Conservation (phyloP, 2,113 vertebrate genomes). For the Hystrix brachyura region DNA sequence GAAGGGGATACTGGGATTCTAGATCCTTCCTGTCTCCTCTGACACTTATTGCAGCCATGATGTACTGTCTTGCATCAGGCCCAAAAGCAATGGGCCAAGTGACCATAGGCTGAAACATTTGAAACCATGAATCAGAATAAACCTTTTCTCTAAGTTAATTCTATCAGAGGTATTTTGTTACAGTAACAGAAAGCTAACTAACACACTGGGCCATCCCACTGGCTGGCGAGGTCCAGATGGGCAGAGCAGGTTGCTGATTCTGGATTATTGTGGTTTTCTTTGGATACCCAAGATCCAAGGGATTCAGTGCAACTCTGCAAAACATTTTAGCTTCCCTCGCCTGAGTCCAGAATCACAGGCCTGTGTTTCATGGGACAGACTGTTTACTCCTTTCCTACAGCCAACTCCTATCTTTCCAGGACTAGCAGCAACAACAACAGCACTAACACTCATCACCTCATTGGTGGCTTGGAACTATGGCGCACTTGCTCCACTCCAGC, state of each 20-base stretch:
- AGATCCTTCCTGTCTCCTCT: not conserved
- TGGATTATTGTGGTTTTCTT: not conserved
- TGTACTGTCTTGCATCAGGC: not conserved
- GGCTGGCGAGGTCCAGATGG: not conserved
- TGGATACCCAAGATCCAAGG: not conserved
- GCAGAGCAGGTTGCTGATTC: not conserved
- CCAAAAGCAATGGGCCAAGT: not conserved
- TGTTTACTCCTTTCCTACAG: not conserved
- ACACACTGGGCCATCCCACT: not conserved
- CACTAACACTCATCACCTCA: fast-evolving
- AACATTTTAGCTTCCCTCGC: not conserved
- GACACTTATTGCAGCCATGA: not conserved
- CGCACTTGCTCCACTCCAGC: not conserved
- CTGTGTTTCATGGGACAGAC: not conserved
- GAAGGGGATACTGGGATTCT: not conserved
- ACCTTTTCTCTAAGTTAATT: not conserved
- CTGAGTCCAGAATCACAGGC: not conserved
- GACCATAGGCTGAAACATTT: not conserved
- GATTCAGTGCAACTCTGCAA: not conserved
- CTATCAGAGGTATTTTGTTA: not conserved
- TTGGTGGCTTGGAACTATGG: not conserved
- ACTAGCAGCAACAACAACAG: not conserved
- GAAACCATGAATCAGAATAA: not conserved
- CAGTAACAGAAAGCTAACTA: not conserved
- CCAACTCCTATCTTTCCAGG: not conserved